Evolutionary conservation across 2,113 vertebrate genomes (phyloP).

Genomic region (Tragelaphus strepsiceros): DNA sequence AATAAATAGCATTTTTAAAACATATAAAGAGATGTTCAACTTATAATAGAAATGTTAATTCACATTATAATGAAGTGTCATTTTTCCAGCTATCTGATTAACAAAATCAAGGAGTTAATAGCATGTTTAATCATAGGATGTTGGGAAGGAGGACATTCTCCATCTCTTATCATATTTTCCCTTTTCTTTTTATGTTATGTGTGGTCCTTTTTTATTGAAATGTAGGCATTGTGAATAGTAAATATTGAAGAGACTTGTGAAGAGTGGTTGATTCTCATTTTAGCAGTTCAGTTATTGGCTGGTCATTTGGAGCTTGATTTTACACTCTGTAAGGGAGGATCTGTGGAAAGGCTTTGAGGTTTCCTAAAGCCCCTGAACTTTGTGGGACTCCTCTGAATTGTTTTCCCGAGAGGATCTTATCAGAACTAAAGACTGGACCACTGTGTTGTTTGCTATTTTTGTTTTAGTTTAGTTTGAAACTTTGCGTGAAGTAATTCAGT

Average conservation of each 20-base stretch:
- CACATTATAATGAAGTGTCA: not conserved
- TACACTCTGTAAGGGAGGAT: not conserved
- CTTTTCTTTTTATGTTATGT: not conserved
- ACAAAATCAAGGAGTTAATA: not conserved
- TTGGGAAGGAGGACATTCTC: not conserved
- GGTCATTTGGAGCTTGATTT: not conserved
- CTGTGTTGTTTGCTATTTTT: not conserved
- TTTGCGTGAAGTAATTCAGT: not conserved
- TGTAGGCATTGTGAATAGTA: not conserved
- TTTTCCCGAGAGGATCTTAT: not conserved
- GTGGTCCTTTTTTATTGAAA: constrained; percentile 21
- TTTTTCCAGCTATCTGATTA: not conserved
- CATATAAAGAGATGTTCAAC: not conserved
- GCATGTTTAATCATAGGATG: not conserved
- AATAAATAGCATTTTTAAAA: not conserved
- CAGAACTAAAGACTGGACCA: not conserved
- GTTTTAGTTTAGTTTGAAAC: not conserved
- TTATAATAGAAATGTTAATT: not conserved
- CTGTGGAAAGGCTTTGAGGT: not conserved
- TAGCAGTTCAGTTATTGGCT: not conserved
- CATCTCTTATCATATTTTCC: not conserved
- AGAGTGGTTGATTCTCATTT: not conserved
- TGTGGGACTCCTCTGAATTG: not conserved
- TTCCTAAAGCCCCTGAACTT: not conserved
- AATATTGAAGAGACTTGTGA: not conserved